A percentile compares a stretch with the other conserved stretches of the same genome.
phyloP scores from a whole-genome alignment of 2,113 vertebrate species.

The Calyptomena viridis region DNA sequence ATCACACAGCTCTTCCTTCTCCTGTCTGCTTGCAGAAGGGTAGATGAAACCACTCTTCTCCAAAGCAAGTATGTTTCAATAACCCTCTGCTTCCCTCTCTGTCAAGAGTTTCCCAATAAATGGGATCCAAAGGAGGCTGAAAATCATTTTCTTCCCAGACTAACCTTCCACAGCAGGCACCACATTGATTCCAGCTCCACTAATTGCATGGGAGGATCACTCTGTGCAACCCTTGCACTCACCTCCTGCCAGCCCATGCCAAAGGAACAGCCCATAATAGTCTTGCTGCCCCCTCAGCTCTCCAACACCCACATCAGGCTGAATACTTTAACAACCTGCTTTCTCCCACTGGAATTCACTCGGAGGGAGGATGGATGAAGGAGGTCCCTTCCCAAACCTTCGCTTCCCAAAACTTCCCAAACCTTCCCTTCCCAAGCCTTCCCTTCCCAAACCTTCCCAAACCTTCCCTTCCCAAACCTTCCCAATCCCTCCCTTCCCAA shows the following conservation, averaged over 20 bases:
- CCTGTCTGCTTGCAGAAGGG: neutral
- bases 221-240: neutral
- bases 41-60: neutral
- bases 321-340: neutral
- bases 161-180: neutral
- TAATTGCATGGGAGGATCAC: fast-evolving
- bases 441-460: no score
- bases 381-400: no score
- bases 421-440: no score
- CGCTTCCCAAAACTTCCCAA: no score
- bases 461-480: no score
- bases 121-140: neutral
- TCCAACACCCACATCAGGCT: neutral
- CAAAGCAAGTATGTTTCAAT: neutral
- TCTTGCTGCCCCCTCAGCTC: neutral
- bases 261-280: fast-evolving
- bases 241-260: neutral
- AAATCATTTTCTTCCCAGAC: neutral
- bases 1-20: neutral
- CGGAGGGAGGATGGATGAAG: neutral
- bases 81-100: neutral
- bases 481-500: no score
- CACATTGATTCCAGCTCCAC: neutral
- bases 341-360: fast-evolving
- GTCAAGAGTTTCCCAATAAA: neutral